Evolutionary conservation across 2,888 invertebrate species (phyloP).

Genomic region (Atherix ibis): DNA sequence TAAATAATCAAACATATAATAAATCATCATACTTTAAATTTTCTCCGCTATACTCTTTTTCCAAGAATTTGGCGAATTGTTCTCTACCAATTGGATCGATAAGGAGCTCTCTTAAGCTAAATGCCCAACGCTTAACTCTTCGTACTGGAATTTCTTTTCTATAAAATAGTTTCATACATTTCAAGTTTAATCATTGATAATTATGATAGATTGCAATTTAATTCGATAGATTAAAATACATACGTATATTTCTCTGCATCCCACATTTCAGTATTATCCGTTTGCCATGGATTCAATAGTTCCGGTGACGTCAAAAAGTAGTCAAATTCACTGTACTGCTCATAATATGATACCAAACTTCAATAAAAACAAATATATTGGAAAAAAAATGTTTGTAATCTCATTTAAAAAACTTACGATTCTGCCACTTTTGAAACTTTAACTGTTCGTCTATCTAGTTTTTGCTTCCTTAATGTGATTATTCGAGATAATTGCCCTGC

Average conservation of each 20-base stretch:
- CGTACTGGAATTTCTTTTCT: constrained; percentile 87
- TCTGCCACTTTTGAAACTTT: constrained; percentile 89
- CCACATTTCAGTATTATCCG: constrained; percentile 93
- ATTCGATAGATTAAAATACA: constrained; percentile 15
- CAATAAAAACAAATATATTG: constrained; percentile 5
- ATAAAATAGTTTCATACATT: constrained; percentile 15
- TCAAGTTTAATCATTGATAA: too few relatives aligned
- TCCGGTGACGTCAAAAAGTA: constrained; percentile 86
- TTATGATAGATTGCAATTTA: not conserved
- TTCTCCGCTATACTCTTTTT: constrained; percentile 97
- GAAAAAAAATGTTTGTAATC: constrained; percentile 3
- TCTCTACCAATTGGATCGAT: constrained; percentile 91
- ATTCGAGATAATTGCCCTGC: constrained; percentile 40
- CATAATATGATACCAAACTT: constrained; percentile 79
- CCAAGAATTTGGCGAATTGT: constrained; percentile 88
- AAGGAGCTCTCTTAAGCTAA: constrained; percentile 85
- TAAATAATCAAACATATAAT: too few relatives aligned
- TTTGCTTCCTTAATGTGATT: constrained; percentile 55
- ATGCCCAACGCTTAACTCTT: constrained; percentile 92
- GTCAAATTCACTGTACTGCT: constrained; percentile 94
- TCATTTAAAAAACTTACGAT: constrained; percentile 48
- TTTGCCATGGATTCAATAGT: constrained; percentile 92
- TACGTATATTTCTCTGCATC: constrained; percentile 86
- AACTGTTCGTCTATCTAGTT: constrained; percentile 74
- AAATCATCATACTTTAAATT: constrained; percentile 90